Base-by-base conservation (phyloP, 1,140 invertebrate species). In the Psix sp. region DNA sequence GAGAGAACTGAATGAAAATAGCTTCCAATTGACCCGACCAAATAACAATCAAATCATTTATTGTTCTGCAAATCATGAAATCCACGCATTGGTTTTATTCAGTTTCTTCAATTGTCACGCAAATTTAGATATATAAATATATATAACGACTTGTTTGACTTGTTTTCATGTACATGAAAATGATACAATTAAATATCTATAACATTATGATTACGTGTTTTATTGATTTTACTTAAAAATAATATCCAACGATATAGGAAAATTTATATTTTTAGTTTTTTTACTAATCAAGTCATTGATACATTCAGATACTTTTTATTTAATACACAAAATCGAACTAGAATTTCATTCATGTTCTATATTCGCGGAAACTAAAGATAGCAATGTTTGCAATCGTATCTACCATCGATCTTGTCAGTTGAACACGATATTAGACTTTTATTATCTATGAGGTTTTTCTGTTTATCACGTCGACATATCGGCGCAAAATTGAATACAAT, bases 1-100 rank as follows among this genome's bases (percentile, higher is more conserved):
- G n/a, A 14, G 40, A 43, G 46, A 60, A 66, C 29, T 14, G 45
- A 67, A 73, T 51, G 45, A 57, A 51, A 71, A 24, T 26, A 20
- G 1, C 11, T 6, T 4, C 16, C 11, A 11, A 5, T 40, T 1
- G 11, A n/a, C n/a, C n/a, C n/a, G n/a, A n/a, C n/a, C n/a, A n/a
- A n/a, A n/a, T n/a, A n/a, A n/a, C n/a, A n/a, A n/a, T n/a, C n/a
- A n/a, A n/a, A n/a, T n/a, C n/a, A n/a, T n/a, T n/a, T n/a, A n/a
- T n/a, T n/a, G n/a, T n/a, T n/a, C n/a, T n/a, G n/a, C n/a, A n/a
- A n/a, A n/a, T n/a, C n/a, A n/a, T n/a, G n/a, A n/a, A n/a, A n/a
- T n/a, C n/a, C n/a, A 18, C 16, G 33, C 16, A 24, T 5, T 10
- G 15, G 0, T 51, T 38, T 56, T 52, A 51, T 59, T 68, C 39